A percentile compares a stretch with the other conserved stretches of the same genome.
phyloP scores from a whole-genome alignment of 2,113 vertebrate species.

The Peromyscus californicus region DNA sequence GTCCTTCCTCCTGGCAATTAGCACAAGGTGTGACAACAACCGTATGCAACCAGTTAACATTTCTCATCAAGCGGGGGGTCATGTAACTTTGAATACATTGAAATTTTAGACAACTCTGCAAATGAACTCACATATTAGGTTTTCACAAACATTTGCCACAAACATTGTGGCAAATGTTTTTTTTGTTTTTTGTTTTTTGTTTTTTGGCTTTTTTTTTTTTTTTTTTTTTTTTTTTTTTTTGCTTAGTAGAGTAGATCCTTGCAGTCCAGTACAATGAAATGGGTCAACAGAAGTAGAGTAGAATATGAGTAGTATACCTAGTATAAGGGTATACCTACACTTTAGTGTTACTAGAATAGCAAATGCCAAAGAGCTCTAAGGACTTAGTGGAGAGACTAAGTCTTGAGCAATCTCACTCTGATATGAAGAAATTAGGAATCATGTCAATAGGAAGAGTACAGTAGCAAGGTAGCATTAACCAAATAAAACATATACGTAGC shows the following conservation, averaged over 20 bases:
- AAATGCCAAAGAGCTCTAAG: neutral
- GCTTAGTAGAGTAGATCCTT: neutral
- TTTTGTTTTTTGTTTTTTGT: neutral
- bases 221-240: neutral
- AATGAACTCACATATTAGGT: slow-evolving; percentile 35
- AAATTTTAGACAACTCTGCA: slow-evolving; percentile 1
- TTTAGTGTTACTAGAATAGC: slow-evolving; percentile 33
- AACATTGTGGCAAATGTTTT: neutral
- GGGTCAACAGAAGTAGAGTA: neutral
- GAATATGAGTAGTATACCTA: neutral
- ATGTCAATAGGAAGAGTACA: neutral
- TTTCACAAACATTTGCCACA: neutral
- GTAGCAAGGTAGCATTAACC: slow-evolving; percentile 21
- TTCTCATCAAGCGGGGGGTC: neutral
- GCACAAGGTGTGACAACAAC: neutral
- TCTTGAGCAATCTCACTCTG: neutral
- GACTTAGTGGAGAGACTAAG: neutral
- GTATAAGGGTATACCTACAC: neutral
- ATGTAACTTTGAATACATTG: neutral
- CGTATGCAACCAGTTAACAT: neutral
- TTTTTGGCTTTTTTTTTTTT: no score
- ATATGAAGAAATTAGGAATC: slow-evolving; percentile 22
- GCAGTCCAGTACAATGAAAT: neutral
- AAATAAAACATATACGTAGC: neutral
- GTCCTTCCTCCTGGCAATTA: neutral